Base-by-base conservation (phyloP, 2,113 vertebrate species). In the Anolis sagrei region DNA sequence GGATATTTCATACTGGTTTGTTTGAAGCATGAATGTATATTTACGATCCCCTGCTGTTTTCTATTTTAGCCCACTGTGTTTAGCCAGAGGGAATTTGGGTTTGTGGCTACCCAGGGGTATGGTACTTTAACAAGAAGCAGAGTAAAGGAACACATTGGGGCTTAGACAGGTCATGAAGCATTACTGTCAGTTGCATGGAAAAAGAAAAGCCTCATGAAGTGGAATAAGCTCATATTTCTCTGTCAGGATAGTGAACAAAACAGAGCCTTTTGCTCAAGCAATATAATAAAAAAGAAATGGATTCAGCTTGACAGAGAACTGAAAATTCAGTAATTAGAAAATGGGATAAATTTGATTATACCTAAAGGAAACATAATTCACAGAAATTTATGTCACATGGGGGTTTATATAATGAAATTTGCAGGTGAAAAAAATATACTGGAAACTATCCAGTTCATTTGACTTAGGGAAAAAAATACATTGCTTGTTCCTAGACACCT, bases 41-140 rank as follows among this genome's bases (percentile, higher is more conserved):
- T 90, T 81, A 66, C 32, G 64, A 21, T 81, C 79, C 66, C 73
- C 44, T 68, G 58, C 74, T 86, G 44, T 39, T 84, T 39, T 69
- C 1, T 70, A 27, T 74, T 87, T 93, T 49, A 84, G 34, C 76
- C 68, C 34, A 36, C 3, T 66, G 0, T 79, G 58, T 11, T n/a
- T n/a, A 62, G 18, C n/a, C 2, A 51, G 39, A 69, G 32, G 74
- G 13, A 79, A 77, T 82, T 0, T 32, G 6, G 5, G 61, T 70
- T 70, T 66, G 18, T 79, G 64, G 27, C 13, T 9, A 81, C 16
- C 6, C n/a, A 48, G 4, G 73, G 6, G 21, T 76, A 86, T 1
- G 86, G 1, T 3, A 3, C 27, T 77, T 58, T 7, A 76, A 79
- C 34, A 79, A 25, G 18, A 64, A 79, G n/a, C 39, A 23, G 21